Evolutionary conservation across 2,797 vertebrate genomes (phyloP).

Genomic region (Clamator glandarius): DNA sequence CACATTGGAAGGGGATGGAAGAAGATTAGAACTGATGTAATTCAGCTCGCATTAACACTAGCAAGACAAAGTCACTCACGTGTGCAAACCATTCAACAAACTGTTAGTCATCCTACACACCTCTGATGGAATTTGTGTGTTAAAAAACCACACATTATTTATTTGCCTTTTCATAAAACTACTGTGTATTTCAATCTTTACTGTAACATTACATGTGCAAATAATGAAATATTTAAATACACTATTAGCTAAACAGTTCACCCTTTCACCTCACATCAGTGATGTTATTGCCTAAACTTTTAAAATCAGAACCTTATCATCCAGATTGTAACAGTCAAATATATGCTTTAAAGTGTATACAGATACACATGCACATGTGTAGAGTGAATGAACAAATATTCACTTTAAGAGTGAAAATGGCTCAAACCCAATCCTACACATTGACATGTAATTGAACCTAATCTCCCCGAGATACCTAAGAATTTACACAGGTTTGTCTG

Average conservation of each 20-base stretch:
- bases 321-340: background rate
- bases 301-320: background rate
- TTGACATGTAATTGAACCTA: background rate
- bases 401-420: background rate
- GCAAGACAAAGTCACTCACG: background rate
- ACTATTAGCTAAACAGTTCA: background rate
- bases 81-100: background rate
- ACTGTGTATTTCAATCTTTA: background rate
- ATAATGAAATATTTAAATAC: background rate
- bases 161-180: background rate
- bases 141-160: background rate
- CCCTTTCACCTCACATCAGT: background rate
- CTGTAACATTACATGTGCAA: background rate
- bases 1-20: background rate
- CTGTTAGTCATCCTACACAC: background rate
- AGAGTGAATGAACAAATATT: background rate
- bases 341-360: background rate
- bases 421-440: background rate
- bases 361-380: fast-evolving
- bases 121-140: background rate
- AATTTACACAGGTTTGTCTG: background rate
- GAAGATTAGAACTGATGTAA: background rate
- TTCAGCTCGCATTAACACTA: background rate
- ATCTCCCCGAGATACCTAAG: background rate
- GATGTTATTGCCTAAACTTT: background rate